Evolutionary conservation across 2,113 vertebrate species (phyloP).

Genomic region (Tursiops truncatus): DNA sequence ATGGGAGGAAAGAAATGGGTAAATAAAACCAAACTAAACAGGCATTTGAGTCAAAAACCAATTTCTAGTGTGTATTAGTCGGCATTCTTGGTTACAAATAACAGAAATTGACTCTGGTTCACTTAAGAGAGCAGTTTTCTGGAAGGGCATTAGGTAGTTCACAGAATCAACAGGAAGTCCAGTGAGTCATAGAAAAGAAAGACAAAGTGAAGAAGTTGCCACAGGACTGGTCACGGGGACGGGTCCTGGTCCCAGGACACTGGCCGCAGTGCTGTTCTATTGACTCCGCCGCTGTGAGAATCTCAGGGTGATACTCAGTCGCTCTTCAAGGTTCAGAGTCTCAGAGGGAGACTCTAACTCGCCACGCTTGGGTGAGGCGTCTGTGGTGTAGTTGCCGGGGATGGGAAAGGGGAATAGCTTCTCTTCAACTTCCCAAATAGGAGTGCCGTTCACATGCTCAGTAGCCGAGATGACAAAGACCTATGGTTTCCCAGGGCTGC

Average conservation of each 20-base stretch:
- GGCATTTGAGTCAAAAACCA: not conserved
- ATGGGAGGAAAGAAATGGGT: not conserved
- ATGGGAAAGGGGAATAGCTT: not conserved
- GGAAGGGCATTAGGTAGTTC: not conserved
- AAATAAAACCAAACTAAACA: not conserved
- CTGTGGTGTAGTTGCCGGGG: not conserved
- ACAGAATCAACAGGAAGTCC: not conserved
- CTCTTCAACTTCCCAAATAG: not conserved
- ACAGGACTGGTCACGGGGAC: no score
- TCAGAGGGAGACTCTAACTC: not conserved
- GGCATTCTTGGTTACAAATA: not conserved
- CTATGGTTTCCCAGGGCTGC: not conserved
- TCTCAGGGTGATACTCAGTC: not conserved
- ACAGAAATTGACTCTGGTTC: not conserved
- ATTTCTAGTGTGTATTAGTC: not conserved
- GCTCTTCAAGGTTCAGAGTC: not conserved
- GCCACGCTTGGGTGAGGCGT: not conserved
- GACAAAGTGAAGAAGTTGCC: not conserved
- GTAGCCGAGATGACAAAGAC: not conserved
- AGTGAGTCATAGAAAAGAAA: not conserved
- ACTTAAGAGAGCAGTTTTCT: not conserved
- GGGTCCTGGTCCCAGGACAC: not conserved
- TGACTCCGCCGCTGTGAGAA: no score
- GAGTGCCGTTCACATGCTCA: not conserved
- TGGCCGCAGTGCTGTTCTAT: not conserved